Conservation (phyloP, 2,797 vertebrate species). For the Eremophila alpestris region DNA sequence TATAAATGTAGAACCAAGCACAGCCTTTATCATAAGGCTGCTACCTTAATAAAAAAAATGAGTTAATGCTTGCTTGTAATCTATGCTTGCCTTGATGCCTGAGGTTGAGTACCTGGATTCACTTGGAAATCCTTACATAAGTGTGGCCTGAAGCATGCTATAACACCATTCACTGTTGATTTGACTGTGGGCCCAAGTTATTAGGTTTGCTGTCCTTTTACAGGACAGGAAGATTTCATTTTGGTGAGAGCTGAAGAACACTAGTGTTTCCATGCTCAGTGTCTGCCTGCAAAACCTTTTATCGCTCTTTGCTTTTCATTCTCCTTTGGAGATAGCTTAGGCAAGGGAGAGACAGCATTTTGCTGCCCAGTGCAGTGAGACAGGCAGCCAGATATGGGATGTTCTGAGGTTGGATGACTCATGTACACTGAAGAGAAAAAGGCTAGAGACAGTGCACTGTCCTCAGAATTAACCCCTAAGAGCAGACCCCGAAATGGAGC, state of each 20-base stretch:
- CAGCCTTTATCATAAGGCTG: not conserved
- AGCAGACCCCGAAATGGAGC: not conserved
- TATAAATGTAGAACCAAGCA: not conserved
- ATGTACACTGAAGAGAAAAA: not conserved
- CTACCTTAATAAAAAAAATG: not conserved
- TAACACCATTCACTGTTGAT: not conserved
- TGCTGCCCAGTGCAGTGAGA: not conserved
- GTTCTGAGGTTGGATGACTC: not conserved
- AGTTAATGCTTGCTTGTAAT: not conserved
- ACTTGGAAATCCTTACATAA: not conserved
- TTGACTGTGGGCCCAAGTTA: not conserved
- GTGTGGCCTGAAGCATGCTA: not conserved
- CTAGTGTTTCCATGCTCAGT: not conserved
- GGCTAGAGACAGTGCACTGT: not conserved
- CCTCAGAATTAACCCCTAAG: not conserved
- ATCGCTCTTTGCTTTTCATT: not conserved
- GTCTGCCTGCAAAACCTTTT: not conserved
- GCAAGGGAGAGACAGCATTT: fast-evolving
- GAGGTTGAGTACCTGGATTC: not conserved
- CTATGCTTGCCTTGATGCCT: not conserved
- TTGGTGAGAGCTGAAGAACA: not conserved
- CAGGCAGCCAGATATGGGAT: not conserved
- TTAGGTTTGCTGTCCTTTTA: not conserved
- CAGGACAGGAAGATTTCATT: not conserved
- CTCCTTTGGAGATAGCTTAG: not conserved